Conservation (phyloP, 30 jellyfish, hydroid and myxozoan species). For the Pseudorhiza aurosa region DNA sequence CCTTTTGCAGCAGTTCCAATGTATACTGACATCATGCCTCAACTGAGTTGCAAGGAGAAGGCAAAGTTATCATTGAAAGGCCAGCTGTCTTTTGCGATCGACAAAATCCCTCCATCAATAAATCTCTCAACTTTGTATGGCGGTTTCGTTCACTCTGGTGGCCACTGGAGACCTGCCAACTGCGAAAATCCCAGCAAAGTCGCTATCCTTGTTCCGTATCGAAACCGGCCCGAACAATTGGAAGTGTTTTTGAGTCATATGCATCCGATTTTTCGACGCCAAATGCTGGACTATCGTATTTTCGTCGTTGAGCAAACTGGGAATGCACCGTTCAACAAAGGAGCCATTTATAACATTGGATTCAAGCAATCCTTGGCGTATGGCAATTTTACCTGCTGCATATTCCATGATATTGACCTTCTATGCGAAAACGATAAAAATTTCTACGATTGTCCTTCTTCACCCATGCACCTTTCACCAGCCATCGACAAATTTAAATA, state of each 20-base stretch:
- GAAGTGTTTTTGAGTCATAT: not conserved
- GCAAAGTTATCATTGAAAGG: not conserved
- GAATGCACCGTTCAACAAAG: constrained; percentile 65
- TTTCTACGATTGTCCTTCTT: constrained; percentile 57
- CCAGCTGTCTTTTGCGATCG: not conserved
- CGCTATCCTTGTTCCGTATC: not conserved
- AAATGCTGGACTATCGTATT: not conserved
- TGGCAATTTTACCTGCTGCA: constrained; percentile 43
- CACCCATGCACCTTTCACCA: constrained; percentile 75
- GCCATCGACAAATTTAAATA: constrained; percentile 58
- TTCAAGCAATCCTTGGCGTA: constrained; percentile 24
- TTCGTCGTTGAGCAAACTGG: not conserved
- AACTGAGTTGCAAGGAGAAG: not conserved
- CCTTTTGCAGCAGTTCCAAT: too few relatives aligned
- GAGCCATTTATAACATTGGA: constrained; percentile 71
- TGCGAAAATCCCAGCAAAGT: not conserved
- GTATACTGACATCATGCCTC: too few relatives aligned
- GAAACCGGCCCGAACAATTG: not conserved
- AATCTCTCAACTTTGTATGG: not conserved
- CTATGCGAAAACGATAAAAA: constrained; percentile 64
- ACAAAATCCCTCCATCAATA: not conserved
- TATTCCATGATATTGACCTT: constrained; percentile 76
- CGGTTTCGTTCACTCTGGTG: not conserved
- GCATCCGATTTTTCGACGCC: not conserved
- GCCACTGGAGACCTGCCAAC: not conserved